Evolutionary conservation across 1,140 invertebrate genomes (phyloP), one percentile per base, ranked within the genome.

Genomic region (Idris sp.): DNA sequence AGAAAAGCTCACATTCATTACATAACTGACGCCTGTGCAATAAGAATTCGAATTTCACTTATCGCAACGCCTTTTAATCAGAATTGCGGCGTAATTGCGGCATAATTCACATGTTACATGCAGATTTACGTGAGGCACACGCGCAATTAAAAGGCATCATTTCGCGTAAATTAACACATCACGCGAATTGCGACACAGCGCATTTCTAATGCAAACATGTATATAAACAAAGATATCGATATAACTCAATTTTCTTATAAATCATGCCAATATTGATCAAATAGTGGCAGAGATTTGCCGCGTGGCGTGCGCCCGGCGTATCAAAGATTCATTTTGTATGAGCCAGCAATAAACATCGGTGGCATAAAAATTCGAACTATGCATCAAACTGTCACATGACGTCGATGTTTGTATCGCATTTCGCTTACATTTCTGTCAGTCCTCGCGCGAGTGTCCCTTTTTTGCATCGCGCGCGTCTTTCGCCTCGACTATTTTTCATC

Each of bases 351-450:
- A 76, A 78, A 78, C 74, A 76, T 69, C 67, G 54, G 59, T 48
- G 48, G 53, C 67, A 68, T 74, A 67, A 77, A 79, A 77, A 79
- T 79, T 79, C 56, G 62, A 78, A 74, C 76, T 76, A 79, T 77
- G 62, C 62, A 79, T 79, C 78, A 79, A 79, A 74, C 73, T 76
- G 78, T 79, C 75, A 73, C 61, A 72, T 68, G 75, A 69, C 68
- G 67, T 77, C 67, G 56, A 72, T 62, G 67, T 75, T 77, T 77
- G 73, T 76, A 77, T 76, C 68, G 59, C 78, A 71, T 75, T 74
- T 68, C 62, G 77, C 49, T 68, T 74, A 74, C 64, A 68, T 72
- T 76, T 74, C 61, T 48, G 71, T 74, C 46, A 64, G 41, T 43
- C 18, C 44, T 54, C 67, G 53, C 43, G 36, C 38, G n/a, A n/a